phyloP scores from a whole-genome alignment of 2,888 invertebrate species.

The Melanchra persicariae region DNA sequence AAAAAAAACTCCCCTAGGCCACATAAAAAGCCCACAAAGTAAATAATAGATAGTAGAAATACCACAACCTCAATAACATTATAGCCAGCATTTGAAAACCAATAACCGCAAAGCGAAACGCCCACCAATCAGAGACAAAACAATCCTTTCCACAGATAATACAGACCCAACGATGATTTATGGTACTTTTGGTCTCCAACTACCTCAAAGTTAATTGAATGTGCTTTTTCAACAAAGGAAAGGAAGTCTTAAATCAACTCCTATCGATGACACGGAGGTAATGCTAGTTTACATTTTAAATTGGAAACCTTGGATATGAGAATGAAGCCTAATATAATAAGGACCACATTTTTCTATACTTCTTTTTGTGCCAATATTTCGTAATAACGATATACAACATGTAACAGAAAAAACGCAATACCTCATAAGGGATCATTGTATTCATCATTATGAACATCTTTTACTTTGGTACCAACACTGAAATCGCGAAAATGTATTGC shows the following conservation, averaged over 20 bases:
- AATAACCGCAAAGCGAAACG: conserved; percentile 51
- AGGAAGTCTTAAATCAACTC: conserved; percentile 33
- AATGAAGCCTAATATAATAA: background rate
- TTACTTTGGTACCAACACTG: no score
- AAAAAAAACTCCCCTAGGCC: background rate
- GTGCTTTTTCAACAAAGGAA: conserved; percentile 39
- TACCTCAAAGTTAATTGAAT: conserved; percentile 46
- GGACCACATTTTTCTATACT: no score
- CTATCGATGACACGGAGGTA: conserved; percentile 33
- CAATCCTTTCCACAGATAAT: conserved; percentile 39
- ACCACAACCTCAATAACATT: conserved; percentile 31
- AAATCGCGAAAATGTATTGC: no score
- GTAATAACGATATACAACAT: no score
- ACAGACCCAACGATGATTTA: conserved; percentile 50
- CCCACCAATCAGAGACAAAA: conserved; percentile 53
- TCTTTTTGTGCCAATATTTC: no score
- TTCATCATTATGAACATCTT: no score
- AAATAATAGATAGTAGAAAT: conserved; percentile 12
- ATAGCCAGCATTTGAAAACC: conserved; percentile 40
- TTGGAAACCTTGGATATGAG: no score
- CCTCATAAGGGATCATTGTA: no score
- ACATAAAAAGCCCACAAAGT: conserved; percentile 35
- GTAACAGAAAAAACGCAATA: no score
- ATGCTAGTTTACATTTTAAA: conserved; percentile 2
- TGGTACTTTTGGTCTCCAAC: conserved; percentile 35